These are phyloP conservation scores for Oreonectes daqikongensis DNA, from an alignment of 2,797 vertebrate species.

Conservation along the genomic window DNA sequence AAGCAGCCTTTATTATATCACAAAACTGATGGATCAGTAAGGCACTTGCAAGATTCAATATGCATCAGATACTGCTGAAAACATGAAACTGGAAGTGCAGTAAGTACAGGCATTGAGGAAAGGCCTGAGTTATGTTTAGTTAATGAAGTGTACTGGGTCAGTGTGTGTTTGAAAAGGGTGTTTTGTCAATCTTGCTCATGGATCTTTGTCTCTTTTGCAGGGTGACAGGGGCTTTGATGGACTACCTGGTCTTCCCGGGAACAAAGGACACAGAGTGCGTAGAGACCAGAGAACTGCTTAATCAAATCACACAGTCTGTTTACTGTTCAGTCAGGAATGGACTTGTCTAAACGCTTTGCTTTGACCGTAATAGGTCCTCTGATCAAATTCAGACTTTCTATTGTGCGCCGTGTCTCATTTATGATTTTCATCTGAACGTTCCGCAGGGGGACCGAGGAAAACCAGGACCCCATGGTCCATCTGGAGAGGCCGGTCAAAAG, in stretches of 20 bases:
- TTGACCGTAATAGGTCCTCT: slow-evolving; percentile 18
- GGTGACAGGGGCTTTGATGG: slow-evolving; percentile 93
- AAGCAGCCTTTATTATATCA: background rate
- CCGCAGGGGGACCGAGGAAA: slow-evolving; percentile 86
- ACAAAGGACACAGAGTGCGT: slow-evolving; percentile 90
- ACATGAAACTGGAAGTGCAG: background rate
- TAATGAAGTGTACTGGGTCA: slow-evolving; percentile 23
- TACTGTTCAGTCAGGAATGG: slow-evolving; percentile 21
- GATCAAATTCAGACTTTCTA: slow-evolving; percentile 9
- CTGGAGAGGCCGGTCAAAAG: slow-evolving; percentile 82
- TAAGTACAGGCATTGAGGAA: background rate
- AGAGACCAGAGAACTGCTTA: slow-evolving; percentile 45
- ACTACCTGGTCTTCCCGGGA: slow-evolving; percentile 87
- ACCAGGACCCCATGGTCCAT: slow-evolving; percentile 77
- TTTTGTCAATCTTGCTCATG: slow-evolving; percentile 61
- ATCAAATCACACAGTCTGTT: slow-evolving; percentile 49
- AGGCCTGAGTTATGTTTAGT: slow-evolving; percentile 3
- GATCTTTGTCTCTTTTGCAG: slow-evolving; percentile 71
- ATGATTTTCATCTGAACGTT: slow-evolving; percentile 14
- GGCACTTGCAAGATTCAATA: background rate
- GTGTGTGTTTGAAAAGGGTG: background rate
- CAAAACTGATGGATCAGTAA: background rate
- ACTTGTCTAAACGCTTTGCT: slow-evolving; percentile 16
- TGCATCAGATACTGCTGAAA: background rate
- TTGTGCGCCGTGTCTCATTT: background rate